These are phyloP conservation scores for Halocynthia roretzi DNA, from an alignment of 23 tunicate genomes.

Conservation along the genomic window DNA sequence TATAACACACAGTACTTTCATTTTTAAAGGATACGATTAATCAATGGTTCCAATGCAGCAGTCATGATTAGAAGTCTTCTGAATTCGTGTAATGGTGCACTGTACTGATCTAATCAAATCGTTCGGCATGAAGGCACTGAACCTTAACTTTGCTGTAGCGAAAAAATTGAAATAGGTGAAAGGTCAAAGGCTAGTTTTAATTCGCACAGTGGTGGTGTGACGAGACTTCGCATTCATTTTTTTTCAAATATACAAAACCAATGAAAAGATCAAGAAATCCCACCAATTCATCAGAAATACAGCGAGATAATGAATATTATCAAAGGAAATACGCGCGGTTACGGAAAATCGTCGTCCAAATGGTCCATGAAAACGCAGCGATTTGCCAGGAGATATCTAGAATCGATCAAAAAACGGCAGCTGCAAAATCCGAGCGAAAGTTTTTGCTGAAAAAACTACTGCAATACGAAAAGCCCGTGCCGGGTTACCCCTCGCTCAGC, in stretches of 20 bases:
- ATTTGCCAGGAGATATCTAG: background rate
- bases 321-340: slow-evolving; percentile 5
- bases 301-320: slow-evolving; percentile 12
- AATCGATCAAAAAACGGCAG: slow-evolving; percentile 6
- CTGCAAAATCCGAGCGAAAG: slow-evolving; percentile 18
- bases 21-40: slow-evolving; percentile 31
- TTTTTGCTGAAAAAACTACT: slow-evolving; percentile 15
- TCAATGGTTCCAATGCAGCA: slow-evolving; percentile 54
- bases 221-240: background rate
- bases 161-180: too few species aligned
- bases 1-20: too few species aligned
- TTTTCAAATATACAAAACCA: background rate
- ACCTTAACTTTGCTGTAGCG: too few species aligned
- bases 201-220: background rate
- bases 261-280: too few species aligned
- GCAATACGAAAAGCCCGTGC: slow-evolving; percentile 24
- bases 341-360: slow-evolving; percentile 16
- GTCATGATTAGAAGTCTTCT: slow-evolving; percentile 26
- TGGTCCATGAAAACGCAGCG: slow-evolving; percentile 10
- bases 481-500: too few species aligned
- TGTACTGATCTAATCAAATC: too few species aligned
- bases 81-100: too few species aligned
- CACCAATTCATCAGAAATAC: background rate
- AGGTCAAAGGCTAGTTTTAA: background rate
- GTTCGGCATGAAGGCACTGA: too few species aligned